Conservation (phyloP, 2,888 invertebrate genomes). For the Drosophila mulleri region DNA sequence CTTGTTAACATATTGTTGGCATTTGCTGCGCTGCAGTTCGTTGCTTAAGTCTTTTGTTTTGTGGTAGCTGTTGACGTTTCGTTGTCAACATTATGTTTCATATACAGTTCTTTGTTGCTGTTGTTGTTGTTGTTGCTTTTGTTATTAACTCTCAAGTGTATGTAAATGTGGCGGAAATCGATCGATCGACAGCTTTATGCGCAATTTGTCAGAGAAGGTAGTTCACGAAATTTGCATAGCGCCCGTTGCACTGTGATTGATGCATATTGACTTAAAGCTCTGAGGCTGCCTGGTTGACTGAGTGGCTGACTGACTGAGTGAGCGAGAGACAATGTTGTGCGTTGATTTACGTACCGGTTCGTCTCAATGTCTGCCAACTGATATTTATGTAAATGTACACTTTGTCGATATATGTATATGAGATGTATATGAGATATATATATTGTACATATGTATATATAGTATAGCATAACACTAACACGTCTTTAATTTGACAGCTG, state of each 20-base stretch:
- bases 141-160: constrained; percentile 30
- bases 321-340: constrained; percentile 10
- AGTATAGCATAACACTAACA: constrained; percentile 62
- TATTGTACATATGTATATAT: constrained; percentile 28
- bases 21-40: constrained; percentile 59
- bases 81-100: constrained; percentile 74
- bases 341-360: constrained; percentile 66
- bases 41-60: constrained; percentile 69
- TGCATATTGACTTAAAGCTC: constrained; percentile 57
- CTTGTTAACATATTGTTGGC: constrained; percentile 82
- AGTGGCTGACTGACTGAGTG: too few relatives aligned
- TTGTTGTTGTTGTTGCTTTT: constrained; percentile 16
- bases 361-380: constrained; percentile 43
- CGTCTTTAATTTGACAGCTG: constrained; percentile 73
- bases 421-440: constrained; percentile 23
- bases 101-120: neutral
- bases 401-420: constrained; percentile 13
- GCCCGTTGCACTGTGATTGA: constrained; percentile 67
- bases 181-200: constrained; percentile 77
- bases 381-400: constrained; percentile 59
- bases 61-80: constrained; percentile 75
- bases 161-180: constrained; percentile 68
- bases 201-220: constrained; percentile 81
- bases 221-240: constrained; percentile 75
- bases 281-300: constrained; percentile 7